Conservation (phyloP, 2,797 vertebrate genomes). For the Chiroxiphia lanceolata region DNA sequence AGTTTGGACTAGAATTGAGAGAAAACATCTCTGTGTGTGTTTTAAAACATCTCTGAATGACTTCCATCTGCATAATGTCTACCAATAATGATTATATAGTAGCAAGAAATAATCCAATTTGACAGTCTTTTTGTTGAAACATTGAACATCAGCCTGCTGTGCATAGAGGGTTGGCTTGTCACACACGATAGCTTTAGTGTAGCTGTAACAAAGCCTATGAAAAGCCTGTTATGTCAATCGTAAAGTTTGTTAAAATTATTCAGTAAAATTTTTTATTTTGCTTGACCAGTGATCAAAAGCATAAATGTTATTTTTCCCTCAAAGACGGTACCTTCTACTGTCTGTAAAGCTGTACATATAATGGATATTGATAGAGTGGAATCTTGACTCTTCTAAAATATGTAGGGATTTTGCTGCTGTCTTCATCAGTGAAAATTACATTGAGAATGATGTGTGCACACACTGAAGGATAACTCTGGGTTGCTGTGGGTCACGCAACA, state of each 20-base stretch:
- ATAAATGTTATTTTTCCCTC: background rate
- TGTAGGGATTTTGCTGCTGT: background rate
- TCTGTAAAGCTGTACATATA: background rate
- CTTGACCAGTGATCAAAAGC: background rate
- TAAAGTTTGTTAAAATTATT: background rate
- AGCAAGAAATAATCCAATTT: conserved; percentile 22
- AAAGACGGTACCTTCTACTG: background rate
- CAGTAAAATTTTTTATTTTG: background rate
- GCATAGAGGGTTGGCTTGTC: background rate
- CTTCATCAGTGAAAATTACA: background rate
- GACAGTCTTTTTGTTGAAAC: background rate
- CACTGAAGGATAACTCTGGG: background rate
- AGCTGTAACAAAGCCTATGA: background rate
- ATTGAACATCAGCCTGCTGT: background rate
- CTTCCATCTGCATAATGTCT: conserved; percentile 13
- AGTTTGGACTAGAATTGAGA: background rate
- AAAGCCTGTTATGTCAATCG: background rate
- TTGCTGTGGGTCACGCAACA: background rate
- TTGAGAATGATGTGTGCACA: background rate
- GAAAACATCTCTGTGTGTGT: background rate
- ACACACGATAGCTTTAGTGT: background rate
- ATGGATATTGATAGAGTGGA: background rate
- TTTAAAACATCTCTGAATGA: conserved; percentile 22
- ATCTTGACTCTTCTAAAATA: background rate
- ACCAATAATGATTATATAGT: conserved; percentile 28